Conservation (phyloP, 2,797 vertebrate species). For the Zalophus californianus region DNA sequence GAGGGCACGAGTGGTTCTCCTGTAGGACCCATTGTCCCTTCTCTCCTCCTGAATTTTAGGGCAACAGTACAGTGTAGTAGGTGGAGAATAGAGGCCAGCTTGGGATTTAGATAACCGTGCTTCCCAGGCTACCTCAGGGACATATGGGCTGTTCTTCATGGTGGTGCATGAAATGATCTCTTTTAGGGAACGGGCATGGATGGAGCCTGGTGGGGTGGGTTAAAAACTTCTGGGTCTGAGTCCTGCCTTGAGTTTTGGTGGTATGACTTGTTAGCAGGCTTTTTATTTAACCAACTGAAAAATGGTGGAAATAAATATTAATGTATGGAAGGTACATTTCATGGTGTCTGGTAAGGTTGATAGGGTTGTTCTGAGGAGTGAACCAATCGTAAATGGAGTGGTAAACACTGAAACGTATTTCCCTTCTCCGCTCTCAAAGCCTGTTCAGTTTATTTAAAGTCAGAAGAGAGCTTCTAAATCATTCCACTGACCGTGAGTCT, state of each 20-base stretch:
- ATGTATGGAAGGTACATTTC: conserved; percentile 43
- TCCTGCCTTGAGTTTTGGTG: neutral
- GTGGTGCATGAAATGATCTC: neutral
- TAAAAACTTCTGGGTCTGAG: neutral
- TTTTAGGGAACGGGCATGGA: neutral
- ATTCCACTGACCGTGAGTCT: neutral
- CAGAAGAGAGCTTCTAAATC: conserved; percentile 22
- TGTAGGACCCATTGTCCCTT: neutral
- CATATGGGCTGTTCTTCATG: neutral
- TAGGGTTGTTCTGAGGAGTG: conserved; percentile 21
- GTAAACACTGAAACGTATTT: conserved; percentile 13
- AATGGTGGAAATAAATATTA: conserved; percentile 55
- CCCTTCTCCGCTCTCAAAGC: neutral
- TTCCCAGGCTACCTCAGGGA: neutral
- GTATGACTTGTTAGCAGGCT: neutral
- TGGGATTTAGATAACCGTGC: neutral
- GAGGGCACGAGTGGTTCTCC: neutral
- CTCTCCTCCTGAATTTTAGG: neutral
- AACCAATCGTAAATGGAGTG: conserved; percentile 39
- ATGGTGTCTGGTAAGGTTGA: conserved; percentile 13
- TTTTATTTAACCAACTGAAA: conserved; percentile 57
- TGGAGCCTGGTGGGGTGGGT: neutral
- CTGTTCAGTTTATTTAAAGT: conserved; percentile 46
- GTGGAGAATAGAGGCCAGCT: neutral
- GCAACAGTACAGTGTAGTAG: neutral